Conservation (phyloP, 2,888 invertebrate genomes). For the Desoria tigrina region DNA sequence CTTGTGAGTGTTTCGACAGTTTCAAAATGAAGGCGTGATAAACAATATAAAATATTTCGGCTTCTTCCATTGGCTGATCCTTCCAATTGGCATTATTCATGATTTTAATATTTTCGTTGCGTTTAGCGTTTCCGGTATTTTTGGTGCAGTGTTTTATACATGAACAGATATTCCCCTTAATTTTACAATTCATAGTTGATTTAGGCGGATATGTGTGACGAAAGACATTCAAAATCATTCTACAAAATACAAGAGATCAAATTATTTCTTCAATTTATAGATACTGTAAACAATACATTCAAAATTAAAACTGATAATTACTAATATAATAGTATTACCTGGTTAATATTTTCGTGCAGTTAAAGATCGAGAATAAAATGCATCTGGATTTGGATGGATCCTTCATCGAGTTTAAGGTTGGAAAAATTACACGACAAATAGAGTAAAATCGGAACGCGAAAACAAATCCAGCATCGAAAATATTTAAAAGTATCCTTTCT, state of each 20-base stretch:
- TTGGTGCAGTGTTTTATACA: not conserved
- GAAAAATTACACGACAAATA: conserved; percentile 42
- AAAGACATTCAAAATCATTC: not conserved
- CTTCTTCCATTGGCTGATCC: not conserved
- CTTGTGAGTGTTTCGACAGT: conserved; percentile 19
- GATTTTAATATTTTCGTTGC: not conserved
- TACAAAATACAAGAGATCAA: not conserved
- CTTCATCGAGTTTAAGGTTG: conserved; percentile 21
- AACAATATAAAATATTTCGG: conserved; percentile 21
- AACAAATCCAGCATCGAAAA: conserved; percentile 40
- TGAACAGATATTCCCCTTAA: not conserved
- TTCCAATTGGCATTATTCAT: not conserved
- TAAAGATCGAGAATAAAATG: not conserved
- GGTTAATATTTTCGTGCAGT: not conserved
- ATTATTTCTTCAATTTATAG: not conserved
- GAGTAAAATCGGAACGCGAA: conserved; percentile 46
- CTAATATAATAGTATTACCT: not conserved
- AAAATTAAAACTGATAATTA: no score
- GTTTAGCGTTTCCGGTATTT: not conserved
- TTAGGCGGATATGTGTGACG: conserved; percentile 1
- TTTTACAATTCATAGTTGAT: not conserved
- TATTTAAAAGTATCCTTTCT: conserved; percentile 31
- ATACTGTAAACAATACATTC: no score
- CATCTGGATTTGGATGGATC: conserved; percentile 5
- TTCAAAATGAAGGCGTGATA: conserved; percentile 31